These are phyloP conservation scores for Sialia sialis DNA, from an alignment of 2,113 vertebrate genomes.

Conservation along the genomic window DNA sequence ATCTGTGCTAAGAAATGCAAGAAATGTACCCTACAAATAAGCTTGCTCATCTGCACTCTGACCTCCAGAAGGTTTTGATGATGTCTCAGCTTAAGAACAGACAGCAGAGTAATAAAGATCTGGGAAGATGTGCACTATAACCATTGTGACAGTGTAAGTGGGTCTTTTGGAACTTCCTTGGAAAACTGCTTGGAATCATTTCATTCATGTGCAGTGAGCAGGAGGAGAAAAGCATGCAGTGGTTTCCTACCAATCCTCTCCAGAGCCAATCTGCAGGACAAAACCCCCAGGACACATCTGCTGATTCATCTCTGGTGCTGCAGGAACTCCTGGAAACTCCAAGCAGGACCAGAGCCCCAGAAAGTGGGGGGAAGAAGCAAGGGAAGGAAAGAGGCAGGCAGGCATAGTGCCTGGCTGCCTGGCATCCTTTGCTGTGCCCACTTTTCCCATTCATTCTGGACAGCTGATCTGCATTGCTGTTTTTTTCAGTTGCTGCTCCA, in stretches of 20 bases:
- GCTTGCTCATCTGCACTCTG: not conserved
- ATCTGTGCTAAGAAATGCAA: not conserved
- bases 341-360: not conserved
- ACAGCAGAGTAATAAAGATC: not conserved
- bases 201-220: not conserved
- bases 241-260: not conserved
- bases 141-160: not conserved
- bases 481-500: not conserved
- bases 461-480: not conserved
- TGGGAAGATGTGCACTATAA: not conserved
- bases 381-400: not conserved
- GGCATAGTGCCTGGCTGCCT: too few relatives aligned
- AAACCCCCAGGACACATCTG: not conserved
- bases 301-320: not conserved
- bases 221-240: not conserved
- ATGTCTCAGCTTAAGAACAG: not conserved
- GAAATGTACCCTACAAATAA: not conserved
- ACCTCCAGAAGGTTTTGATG: not conserved
- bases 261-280: not conserved
- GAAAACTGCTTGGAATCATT: not conserved
- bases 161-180: not conserved
- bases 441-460: not conserved
- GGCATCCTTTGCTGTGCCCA: not conserved
- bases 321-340: not conserved
- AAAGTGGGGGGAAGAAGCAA: not conserved